Percentiles rank a stretch among this genome's conserved stretches.
Conservation (phyloP, 1,140 invertebrate genomes). For the Zaprionus tsacasi region DNA sequence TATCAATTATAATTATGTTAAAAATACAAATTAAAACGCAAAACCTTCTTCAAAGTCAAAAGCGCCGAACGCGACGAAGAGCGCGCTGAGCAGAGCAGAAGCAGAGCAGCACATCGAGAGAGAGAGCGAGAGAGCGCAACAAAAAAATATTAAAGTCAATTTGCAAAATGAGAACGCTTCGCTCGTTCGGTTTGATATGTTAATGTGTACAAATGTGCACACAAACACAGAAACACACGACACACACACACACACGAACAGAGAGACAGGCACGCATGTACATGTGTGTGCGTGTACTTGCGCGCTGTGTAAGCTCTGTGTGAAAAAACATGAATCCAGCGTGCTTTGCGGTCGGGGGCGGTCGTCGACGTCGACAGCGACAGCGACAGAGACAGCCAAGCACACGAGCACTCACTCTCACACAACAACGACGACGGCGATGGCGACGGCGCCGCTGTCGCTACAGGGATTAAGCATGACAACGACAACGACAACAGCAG, state of each 20-base stretch:
- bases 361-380: slow-evolving; percentile 27
- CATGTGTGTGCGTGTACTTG: slow-evolving; percentile 8
- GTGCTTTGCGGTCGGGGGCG: slow-evolving; percentile 71
- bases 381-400: slow-evolving; percentile 37
- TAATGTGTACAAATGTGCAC: slow-evolving; percentile 65
- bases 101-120: slow-evolving; percentile 12
- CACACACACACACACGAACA: background rate
- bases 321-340: slow-evolving; percentile 79
- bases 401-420: slow-evolving; percentile 41
- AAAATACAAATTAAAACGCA: slow-evolving; percentile 66
- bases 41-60: slow-evolving; percentile 52
- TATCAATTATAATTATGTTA: slow-evolving; percentile 51
- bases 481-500: slow-evolving; percentile 47
- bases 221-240: slow-evolving; percentile 14
- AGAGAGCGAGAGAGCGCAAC: slow-evolving; percentile 14
- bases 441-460: slow-evolving; percentile 58
- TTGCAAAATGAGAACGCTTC: slow-evolving; percentile 77
- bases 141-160: slow-evolving; percentile 77
- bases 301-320: slow-evolving; percentile 76
- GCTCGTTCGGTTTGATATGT: slow-evolving; percentile 74
- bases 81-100: slow-evolving; percentile 7
- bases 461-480: slow-evolving; percentile 76
- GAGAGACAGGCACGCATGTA: no score
- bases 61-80: slow-evolving; percentile 30
- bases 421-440: slow-evolving; percentile 53